These are phyloP conservation scores for Acanthisitta chloris DNA, from an alignment of 2,113 vertebrate species.

Conservation along the genomic window DNA sequence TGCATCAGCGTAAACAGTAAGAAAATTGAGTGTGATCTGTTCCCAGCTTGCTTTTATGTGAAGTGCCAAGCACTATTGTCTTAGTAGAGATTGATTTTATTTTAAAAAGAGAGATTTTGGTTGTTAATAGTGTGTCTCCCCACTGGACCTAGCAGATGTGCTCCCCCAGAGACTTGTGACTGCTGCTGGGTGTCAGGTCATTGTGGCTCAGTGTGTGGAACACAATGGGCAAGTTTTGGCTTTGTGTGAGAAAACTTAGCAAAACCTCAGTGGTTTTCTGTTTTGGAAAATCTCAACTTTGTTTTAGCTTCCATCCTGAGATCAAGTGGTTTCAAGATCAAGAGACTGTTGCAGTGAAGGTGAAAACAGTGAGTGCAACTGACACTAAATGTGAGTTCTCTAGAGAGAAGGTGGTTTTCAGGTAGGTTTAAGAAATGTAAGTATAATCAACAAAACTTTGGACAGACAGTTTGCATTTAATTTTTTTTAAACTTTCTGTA, in stretches of 20 bases:
- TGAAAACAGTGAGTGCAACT: conserved; percentile 46
- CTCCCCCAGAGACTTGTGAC: not conserved
- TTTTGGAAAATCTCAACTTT: not conserved
- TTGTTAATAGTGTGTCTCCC: not conserved
- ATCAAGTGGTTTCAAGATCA: conserved; percentile 80
- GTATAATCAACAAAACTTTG: not conserved
- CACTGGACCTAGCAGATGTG: not conserved
- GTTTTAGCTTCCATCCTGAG: conserved; percentile 71
- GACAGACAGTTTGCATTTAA: not conserved
- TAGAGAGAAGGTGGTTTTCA: conserved; percentile 72
- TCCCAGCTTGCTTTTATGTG: not conserved
- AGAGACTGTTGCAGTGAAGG: conserved; percentile 54
- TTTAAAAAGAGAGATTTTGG: no score
- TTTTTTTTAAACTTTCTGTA: not conserved
- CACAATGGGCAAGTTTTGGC: not conserved
- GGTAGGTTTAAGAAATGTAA: conserved; percentile 53
- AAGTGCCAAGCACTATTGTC: not conserved
- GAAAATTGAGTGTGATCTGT: not conserved
- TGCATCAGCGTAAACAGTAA: not conserved
- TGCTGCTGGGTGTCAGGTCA: not conserved
- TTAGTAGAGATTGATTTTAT: no score
- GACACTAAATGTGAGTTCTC: conserved; percentile 67
- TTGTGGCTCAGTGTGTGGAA: not conserved
- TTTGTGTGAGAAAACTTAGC: not conserved
- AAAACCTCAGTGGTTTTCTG: not conserved